Conservation (phyloP, 2,113 vertebrate species). For the Scomber scombrus region DNA sequence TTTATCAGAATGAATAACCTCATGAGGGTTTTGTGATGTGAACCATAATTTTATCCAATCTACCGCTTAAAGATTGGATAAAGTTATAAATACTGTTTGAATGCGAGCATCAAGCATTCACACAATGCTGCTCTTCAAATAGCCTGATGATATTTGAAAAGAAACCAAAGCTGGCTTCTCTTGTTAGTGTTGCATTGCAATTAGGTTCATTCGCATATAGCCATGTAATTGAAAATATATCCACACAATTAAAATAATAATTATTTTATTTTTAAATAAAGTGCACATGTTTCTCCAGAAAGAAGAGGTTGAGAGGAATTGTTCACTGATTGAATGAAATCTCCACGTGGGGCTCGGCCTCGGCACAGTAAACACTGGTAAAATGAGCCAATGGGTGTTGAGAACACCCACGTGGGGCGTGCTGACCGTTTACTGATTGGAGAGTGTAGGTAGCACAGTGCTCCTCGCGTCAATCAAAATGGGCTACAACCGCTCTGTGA, state of each 20-base stretch:
- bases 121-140: conserved; percentile 47
- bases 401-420: conserved; percentile 82
- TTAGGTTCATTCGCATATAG: conserved; percentile 12
- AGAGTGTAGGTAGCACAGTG: conserved; percentile 36
- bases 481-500: conserved; percentile 56
- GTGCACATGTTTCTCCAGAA: conserved; percentile 52
- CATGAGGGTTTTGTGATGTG: neutral
- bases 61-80: neutral
- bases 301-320: conserved; percentile 67
- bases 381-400: conserved; percentile 72
- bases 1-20: conserved; percentile 20
- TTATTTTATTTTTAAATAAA: conserved; percentile 47
- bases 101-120: conserved; percentile 6
- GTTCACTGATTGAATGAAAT: conserved; percentile 87
- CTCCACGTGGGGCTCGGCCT: conserved; percentile 88
- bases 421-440: conserved; percentile 80
- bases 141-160: conserved; percentile 54
- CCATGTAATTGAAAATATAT: conserved; percentile 17
- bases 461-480: conserved; percentile 83
- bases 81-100: conserved; percentile 9
- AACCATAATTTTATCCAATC: neutral
- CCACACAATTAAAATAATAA: conserved; percentile 11
- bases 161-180: conserved; percentile 4
- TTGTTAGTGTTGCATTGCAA: conserved; percentile 14
- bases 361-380: conserved; percentile 81